Conservation (phyloP, 2,797 vertebrate genomes). For the Xenentodon cancila region DNA sequence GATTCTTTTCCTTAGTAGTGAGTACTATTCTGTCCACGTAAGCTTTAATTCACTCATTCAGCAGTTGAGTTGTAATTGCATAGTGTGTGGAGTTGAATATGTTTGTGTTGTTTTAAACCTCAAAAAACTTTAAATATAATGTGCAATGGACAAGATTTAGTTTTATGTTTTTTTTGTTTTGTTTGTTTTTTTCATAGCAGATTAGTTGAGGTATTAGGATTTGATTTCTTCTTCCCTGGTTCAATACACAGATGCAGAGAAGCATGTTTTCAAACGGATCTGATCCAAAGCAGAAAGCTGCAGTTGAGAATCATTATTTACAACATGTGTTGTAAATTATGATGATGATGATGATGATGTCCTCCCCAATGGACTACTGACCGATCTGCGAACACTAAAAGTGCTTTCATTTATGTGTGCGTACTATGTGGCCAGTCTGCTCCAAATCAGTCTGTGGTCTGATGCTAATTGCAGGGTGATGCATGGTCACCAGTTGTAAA, state of each 20-base stretch:
- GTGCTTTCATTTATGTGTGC: conserved; percentile 3
- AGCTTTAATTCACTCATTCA: not conserved
- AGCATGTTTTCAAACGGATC: conserved; percentile 52
- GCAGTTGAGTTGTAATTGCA: not conserved
- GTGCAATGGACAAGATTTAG: too few relatives aligned
- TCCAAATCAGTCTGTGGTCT: conserved; percentile 43
- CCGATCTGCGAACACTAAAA: not conserved
- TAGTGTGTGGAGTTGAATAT: not conserved
- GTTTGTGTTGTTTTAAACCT: too few relatives aligned
- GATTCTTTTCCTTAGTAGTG: conserved; percentile 74
- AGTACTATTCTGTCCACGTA: conserved; percentile 58
- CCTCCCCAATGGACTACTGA: not conserved
- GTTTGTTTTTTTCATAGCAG: too few relatives aligned
- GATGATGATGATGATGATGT: too few relatives aligned
- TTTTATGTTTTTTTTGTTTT: too few relatives aligned
- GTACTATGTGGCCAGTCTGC: conserved; percentile 35
- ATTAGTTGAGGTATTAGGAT: too few relatives aligned
- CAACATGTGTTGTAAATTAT: conserved; percentile 57
- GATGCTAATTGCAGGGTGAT: conserved; percentile 74
- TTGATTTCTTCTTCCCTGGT: not conserved
- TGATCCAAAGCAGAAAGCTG: conserved; percentile 71
- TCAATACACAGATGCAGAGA: conserved; percentile 32
- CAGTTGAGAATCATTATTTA: conserved; percentile 69
- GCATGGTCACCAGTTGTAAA: conserved; percentile 51
- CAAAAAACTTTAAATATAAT: too few relatives aligned